phyloP scores from a whole-genome alignment of 2,888 invertebrate genomes.

The Himalopsyche anomala region DNA sequence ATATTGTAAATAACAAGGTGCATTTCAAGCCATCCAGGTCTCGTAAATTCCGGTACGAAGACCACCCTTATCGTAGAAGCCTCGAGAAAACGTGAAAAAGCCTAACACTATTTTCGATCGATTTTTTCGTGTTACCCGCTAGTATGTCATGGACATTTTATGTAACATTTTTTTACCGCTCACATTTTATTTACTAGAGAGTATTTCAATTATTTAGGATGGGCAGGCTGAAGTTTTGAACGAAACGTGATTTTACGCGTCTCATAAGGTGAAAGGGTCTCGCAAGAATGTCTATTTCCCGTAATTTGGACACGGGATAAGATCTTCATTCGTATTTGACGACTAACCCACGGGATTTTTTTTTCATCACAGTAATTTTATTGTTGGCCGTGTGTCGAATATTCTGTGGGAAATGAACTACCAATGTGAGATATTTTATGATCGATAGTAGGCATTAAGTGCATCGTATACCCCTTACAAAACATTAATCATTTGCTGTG shows the following conservation, averaged over 20 bases:
- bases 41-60: conserved; percentile 75
- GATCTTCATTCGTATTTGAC: conserved; percentile 51
- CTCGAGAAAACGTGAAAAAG: conserved; percentile 62
- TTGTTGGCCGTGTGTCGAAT: conserved; percentile 7
- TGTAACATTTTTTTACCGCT: conserved; percentile 29
- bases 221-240: conserved; percentile 46
- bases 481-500: background rate
- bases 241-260: conserved; percentile 54
- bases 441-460: background rate
- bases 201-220: conserved; percentile 58
- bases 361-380: conserved; percentile 28
- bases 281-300: conserved; percentile 50
- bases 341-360: conserved; percentile 19
- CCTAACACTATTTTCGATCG: conserved; percentile 32
- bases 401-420: background rate
- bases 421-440: conserved; percentile 9
- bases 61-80: conserved; percentile 72
- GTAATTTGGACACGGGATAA: conserved; percentile 52
- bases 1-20: conserved; percentile 73
- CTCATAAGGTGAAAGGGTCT: conserved; percentile 50
- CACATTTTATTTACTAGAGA: conserved; percentile 53
- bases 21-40: conserved; percentile 78
- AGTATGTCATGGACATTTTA: conserved; percentile 2
- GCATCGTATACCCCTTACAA: background rate
- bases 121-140: conserved; percentile 14